Evolutionary conservation across 2,113 vertebrate species (phyloP), one percentile per base, ranked within the genome.

Genomic region (Polypterus senegalus): DNA sequence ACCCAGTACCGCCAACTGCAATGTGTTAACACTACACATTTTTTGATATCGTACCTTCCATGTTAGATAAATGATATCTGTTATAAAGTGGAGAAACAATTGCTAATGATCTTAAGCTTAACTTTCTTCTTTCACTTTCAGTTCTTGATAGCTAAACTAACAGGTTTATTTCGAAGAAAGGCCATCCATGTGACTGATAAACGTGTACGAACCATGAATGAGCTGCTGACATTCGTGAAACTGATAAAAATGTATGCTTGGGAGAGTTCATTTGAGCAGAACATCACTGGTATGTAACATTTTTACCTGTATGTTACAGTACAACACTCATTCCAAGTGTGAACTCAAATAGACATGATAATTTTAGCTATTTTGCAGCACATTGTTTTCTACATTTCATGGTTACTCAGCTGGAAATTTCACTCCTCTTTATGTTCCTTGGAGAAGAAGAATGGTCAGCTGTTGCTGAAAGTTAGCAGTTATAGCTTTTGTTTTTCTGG

Each of bases 231-330:
- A 61, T 83, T 82, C 74, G 85, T 89, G 67, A 91, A 88, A 71
- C 82, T 89, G 48, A 91, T 91, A 73, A 89, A 85, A 74, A 90
- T 85, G 83, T 87, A 88, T 0, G 81, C 84, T 45, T 88, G 86
- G 85, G 89, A 92, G 73, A 85, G 73, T 48, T 82, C 81, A 54
- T 91, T 89, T 67, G 82, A 81, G 46, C 73, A 76, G 59, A 75
- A 71, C 52, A 77, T 88, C 54, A 62, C 61, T 75, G 85, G 85
- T 87, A 76, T 1, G 59, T 51, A 9, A 9, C 9, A 9, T 9
- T 51, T 9, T 51, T 51, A 52, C 7, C 51, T 52, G 27, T 27
- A 27, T 27, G 27, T 27, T 27, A 27, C 27, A 27, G 27, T 27
- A 27, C 51, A 52, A 52, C 51, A 52, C 51, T 52, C 10, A 10